Conservation (phyloP, 2,797 vertebrate genomes). For the Sebastes kiyomatsui region DNA sequence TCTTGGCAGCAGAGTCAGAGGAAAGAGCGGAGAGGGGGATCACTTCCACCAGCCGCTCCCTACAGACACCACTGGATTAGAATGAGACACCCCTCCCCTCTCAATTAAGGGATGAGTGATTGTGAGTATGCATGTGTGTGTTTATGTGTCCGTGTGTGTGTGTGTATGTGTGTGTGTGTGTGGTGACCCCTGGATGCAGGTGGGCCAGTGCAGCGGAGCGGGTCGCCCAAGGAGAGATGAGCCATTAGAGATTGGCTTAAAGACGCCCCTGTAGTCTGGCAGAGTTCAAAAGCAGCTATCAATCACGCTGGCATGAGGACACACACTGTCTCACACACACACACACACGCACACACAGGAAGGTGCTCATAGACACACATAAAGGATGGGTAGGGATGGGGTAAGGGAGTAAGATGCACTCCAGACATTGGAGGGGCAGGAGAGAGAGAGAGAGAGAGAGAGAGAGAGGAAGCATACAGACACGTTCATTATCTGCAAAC, state of each 20-base stretch:
- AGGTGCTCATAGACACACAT: slow-evolving; percentile 7
- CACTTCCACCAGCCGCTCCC: slow-evolving; percentile 9
- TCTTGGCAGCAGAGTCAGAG: slow-evolving; percentile 6
- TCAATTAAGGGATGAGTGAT: slow-evolving; percentile 45
- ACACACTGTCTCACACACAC: slow-evolving; percentile 16
- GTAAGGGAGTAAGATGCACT: background rate
- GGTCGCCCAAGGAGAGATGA: slow-evolving; percentile 68
- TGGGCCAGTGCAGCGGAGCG: slow-evolving; percentile 42
- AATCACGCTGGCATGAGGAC: slow-evolving; percentile 66
- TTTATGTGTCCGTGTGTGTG: background rate
- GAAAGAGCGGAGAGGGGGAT: background rate
- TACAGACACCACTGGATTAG: slow-evolving; percentile 27
- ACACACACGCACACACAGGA: background rate
- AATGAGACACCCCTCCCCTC: slow-evolving; percentile 20
- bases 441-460: background rate
- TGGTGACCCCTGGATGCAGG: slow-evolving; percentile 38
- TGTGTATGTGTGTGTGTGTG: background rate
- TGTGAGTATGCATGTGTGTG: background rate
- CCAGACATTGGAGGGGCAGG: background rate
- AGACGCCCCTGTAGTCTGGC: slow-evolving; percentile 57
- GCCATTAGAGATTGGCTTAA: slow-evolving; percentile 71
- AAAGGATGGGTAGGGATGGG: background rate
- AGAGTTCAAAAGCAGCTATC: slow-evolving; percentile 78
- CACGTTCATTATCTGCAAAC: slow-evolving; percentile 3
- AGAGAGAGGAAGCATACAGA: background rate